These are phyloP conservation scores for Calonectris borealis DNA, from an alignment of 2,113 vertebrate genomes.

Conservation along the genomic window DNA sequence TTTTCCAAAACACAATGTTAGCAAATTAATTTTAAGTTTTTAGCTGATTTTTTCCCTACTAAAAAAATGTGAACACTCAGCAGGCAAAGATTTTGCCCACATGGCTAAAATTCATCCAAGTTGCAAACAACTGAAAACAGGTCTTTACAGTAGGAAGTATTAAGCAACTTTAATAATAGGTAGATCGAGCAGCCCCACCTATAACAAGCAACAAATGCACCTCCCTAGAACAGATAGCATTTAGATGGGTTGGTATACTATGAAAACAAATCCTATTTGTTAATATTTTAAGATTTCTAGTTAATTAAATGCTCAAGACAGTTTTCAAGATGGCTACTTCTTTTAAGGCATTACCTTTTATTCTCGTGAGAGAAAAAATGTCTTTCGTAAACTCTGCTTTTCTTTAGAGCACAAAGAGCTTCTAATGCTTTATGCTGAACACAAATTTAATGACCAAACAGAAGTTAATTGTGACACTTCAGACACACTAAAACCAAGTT, in stretches of 20 bases:
- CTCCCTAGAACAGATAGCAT: slow-evolving; percentile 44
- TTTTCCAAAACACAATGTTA: background rate
- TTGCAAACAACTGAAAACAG: slow-evolving; percentile 24
- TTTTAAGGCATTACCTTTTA: background rate
- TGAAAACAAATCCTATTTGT: background rate
- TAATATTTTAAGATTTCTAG: background rate
- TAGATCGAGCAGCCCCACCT: slow-evolving; percentile 37
- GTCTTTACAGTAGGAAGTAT: slow-evolving; percentile 35
- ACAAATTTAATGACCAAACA: background rate
- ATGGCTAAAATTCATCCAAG: background rate
- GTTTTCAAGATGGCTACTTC: background rate
- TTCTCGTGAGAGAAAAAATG: background rate
- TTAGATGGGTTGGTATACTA: background rate
- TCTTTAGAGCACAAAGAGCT: background rate
- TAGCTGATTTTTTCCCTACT: background rate
- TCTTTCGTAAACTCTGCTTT: background rate
- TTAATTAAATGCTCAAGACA: background rate
- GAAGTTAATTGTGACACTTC: background rate
- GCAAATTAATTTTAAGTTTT: background rate
- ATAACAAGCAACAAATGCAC: slow-evolving; percentile 30
- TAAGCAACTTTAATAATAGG: slow-evolving; percentile 59
- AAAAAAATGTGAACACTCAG: background rate
- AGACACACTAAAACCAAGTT: background rate
- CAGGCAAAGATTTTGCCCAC: background rate
- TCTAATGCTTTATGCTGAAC: background rate